Percentiles rank a stretch among this genome's conserved stretches.
Evolutionary conservation across 30 jellyfish, hydroid and myxozoan genomes (phyloP).

Genomic region (Rhopilema esculentum): DNA sequence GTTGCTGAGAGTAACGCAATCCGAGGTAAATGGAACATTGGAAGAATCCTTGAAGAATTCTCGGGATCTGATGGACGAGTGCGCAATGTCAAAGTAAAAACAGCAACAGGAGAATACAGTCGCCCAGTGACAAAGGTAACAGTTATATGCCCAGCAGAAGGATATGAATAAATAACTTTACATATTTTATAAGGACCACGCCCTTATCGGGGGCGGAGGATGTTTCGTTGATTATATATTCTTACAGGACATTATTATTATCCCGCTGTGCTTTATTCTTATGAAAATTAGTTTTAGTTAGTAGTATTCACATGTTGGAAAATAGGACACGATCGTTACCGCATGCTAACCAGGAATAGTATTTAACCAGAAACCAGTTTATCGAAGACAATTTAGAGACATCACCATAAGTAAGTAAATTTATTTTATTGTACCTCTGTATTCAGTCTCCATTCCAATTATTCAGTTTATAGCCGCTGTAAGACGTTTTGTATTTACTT

Average conservation of each 20-base stretch:
- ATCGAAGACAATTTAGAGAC: not conserved
- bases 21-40: constrained; percentile 75
- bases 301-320: not conserved
- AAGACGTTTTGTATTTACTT: not conserved
- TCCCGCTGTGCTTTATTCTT: constrained; percentile 17
- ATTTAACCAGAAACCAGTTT: not conserved
- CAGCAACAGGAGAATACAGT: constrained; percentile 66
- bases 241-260: constrained; percentile 2
- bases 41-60: constrained; percentile 50
- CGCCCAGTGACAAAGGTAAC: constrained; percentile 76
- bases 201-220: constrained; percentile 73
- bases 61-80: constrained; percentile 77
- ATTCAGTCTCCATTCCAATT: not conserved
- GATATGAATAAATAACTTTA: constrained; percentile 14
- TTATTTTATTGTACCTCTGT: not conserved
- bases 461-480: not conserved
- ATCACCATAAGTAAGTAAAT: not conserved
- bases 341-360: not conserved
- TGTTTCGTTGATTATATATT: constrained; percentile 44
- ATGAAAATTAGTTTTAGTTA: not conserved
- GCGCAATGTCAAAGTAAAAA: constrained; percentile 64
- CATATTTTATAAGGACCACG: constrained; percentile 24
- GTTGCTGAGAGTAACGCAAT: constrained; percentile 66
- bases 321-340: not conserved
- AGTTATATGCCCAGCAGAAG: constrained; percentile 55